Conservation (phyloP, 37 sponge, comb jelly and placozoan genomes). For the Cliona cf. orientalis region DNA sequence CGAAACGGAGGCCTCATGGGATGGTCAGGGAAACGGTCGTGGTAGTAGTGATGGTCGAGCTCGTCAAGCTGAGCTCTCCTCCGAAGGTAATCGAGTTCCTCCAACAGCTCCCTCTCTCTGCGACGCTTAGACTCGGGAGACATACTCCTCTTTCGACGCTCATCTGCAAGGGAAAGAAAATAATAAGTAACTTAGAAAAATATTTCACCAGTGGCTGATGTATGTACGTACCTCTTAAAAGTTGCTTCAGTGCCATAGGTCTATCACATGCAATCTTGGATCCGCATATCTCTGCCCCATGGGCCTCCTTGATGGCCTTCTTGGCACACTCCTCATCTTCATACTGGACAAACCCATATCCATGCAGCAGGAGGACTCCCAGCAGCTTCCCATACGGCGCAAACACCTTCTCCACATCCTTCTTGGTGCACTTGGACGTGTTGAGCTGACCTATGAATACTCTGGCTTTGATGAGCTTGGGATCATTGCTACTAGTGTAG, state of each 20-base stretch:
- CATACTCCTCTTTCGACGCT: too few relatives aligned
- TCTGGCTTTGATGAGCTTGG: conserved; percentile 29
- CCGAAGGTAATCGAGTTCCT: conserved; percentile 18
- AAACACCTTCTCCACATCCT: conserved; percentile 42
- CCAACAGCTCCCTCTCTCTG: conserved; percentile 1
- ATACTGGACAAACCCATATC: conserved; percentile 77
- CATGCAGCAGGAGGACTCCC: conserved; percentile 47
- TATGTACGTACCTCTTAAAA: conserved; percentile 23
- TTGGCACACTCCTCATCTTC: conserved; percentile 35
- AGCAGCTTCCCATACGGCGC: conserved; percentile 39
- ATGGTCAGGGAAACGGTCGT: conserved; percentile 11
- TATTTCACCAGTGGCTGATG: too few relatives aligned
- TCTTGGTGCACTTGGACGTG: conserved; percentile 14
- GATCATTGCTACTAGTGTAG: conserved; percentile 43
- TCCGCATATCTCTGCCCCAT: conserved; percentile 43
- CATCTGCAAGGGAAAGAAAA: neutral
- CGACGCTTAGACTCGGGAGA: neutral
- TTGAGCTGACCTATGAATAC: conserved; percentile 67
- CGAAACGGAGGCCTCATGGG: neutral
- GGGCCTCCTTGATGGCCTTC: conserved; percentile 46
- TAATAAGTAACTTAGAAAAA: neutral
- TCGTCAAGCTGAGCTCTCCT: conserved; percentile 6
- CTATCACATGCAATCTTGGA: conserved; percentile 63
- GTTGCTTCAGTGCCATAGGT: conserved; percentile 28
- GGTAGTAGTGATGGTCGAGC: neutral